phyloP scores from a whole-genome alignment of 1,140 invertebrate genomes.

The Physella acuta region DNA sequence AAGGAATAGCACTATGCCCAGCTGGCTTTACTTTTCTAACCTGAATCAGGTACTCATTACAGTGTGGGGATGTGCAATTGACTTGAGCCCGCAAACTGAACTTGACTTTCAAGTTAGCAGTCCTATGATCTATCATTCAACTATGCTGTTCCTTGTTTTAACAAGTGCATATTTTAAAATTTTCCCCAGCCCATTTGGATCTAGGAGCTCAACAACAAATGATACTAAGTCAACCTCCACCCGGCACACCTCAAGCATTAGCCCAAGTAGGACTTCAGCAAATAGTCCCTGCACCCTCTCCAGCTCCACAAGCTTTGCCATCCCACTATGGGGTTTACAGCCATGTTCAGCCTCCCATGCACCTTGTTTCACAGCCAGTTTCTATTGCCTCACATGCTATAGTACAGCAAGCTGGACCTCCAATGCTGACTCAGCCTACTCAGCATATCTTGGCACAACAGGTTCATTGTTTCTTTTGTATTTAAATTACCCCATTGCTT shows the following conservation, averaged over 20 bases:
- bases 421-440: constrained; percentile 1
- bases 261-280: constrained; percentile 25
- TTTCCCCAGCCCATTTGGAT: constrained; percentile 25
- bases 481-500: no score
- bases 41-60: no score
- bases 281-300: constrained; percentile 21
- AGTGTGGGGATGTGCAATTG: no score
- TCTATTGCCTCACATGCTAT: constrained; percentile 20
- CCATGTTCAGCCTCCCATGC: constrained; percentile 34
- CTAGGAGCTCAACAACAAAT: constrained; percentile 31
- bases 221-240: constrained; percentile 32
- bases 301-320: constrained; percentile 27
- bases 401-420: constrained; percentile 13
- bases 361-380: constrained; percentile 31
- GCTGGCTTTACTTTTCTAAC: no score
- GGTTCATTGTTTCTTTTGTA: no score
- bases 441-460: constrained; percentile 22
- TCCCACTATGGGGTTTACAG: constrained; percentile 22
- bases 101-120: no score
- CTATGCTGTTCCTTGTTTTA: no score
- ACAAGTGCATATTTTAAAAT: no score
- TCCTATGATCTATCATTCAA: no score
- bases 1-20: no score
- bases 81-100: no score
- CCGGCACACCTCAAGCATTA: constrained; percentile 25